These are phyloP conservation scores for Steinernema khuongi DNA, from an alignment of 1,140 invertebrate genomes.

Conservation along the genomic window DNA sequence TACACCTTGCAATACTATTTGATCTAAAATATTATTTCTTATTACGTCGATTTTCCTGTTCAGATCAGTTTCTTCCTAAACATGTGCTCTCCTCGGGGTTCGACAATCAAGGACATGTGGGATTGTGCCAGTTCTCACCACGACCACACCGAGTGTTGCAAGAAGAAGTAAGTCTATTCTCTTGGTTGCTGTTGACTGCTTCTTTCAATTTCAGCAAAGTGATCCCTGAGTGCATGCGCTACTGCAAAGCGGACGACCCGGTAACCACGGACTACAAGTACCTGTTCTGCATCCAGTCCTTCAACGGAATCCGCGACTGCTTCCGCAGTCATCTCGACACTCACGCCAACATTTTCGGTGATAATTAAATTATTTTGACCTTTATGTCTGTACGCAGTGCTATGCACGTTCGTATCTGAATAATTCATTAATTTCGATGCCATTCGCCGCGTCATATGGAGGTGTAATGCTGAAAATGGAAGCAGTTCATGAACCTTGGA, in stretches of 20 bases:
- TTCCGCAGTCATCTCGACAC: constrained; percentile 47
- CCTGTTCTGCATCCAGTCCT: constrained; percentile 48
- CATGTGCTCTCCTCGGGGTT: constrained; percentile 42
- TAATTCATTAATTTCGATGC: neutral
- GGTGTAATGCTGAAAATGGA: too few relatives aligned
- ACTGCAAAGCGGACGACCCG: constrained; percentile 47
- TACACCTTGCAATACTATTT: too few relatives aligned
- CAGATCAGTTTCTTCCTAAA: constrained; percentile 47
- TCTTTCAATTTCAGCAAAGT: constrained; percentile 44
- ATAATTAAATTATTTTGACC: constrained; percentile 30
- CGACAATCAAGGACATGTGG: constrained; percentile 50
- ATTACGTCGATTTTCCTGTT: neutral
- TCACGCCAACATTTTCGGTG: constrained; percentile 51
- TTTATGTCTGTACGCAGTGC: too few relatives aligned
- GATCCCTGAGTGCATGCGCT: constrained; percentile 42
- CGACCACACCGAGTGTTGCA: constrained; percentile 54
- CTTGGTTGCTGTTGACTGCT: neutral
- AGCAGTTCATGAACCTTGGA: too few relatives aligned
- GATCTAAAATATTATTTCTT: neutral
- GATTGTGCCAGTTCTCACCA: constrained; percentile 48
- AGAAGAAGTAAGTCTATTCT: constrained; percentile 45
- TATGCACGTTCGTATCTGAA: too few relatives aligned
- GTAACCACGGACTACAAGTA: constrained; percentile 36
- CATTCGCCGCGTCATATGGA: too few relatives aligned
- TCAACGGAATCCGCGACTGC: constrained; percentile 52